Evolutionary conservation across 2,113 vertebrate genomes (phyloP).

Genomic region (Saccopteryx leptura): DNA sequence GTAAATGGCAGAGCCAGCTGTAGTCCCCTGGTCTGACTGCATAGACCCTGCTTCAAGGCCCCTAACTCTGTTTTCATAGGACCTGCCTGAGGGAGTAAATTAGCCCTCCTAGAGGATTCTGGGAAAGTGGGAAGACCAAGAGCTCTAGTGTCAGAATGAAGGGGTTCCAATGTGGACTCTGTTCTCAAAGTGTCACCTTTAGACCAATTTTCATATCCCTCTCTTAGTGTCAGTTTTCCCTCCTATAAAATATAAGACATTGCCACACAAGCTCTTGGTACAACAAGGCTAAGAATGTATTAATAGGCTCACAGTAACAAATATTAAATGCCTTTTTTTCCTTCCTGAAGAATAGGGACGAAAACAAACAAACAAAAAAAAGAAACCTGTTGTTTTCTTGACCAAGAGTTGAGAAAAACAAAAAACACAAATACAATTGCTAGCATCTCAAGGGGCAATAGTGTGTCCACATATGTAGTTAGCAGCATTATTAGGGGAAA

Average conservation of each 20-base stretch:
- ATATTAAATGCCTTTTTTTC: not conserved
- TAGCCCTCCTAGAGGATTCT: not conserved
- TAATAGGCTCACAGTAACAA: not conserved
- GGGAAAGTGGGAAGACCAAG: not conserved
- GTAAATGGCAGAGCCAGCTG: not conserved
- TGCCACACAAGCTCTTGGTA: not conserved
- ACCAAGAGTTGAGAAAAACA: not conserved
- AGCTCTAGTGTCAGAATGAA: not conserved
- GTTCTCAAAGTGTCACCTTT: not conserved
- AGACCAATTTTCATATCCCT: not conserved
- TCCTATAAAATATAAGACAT: not conserved
- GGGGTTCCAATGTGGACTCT: not conserved
- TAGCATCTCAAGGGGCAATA: not conserved
- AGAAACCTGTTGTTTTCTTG: not conserved
- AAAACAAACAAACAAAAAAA: not conserved
- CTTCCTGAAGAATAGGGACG: not conserved
- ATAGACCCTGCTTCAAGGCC: rapidly evolving
- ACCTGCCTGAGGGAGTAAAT: not conserved
- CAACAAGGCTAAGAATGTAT: not conserved
- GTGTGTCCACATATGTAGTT: not conserved
- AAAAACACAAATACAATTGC: not conserved
- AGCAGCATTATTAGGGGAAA: not conserved
- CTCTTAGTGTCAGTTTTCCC: conserved; percentile 9
- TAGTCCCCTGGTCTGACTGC: not conserved
- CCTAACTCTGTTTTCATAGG: not conserved